Base-by-base conservation (phyloP, 2,113 vertebrate genomes). In the Myodes glareolus region DNA sequence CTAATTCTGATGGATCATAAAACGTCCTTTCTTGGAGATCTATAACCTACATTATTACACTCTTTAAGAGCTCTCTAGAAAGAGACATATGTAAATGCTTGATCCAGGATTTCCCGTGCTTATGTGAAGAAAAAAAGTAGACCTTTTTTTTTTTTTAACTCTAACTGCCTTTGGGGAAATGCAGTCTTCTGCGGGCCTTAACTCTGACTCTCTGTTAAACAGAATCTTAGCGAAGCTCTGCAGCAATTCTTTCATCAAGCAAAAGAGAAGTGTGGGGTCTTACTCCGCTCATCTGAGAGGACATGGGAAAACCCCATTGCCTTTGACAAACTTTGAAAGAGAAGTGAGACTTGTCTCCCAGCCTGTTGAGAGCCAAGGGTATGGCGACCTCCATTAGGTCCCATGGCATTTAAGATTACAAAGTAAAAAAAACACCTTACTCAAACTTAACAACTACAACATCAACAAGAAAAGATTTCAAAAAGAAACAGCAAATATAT, bases 81-180 rank as follows among this genome's bases (percentile, higher is more conserved):
- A 52, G 63, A 94, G 91, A 82, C 5, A 47, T 52, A 13, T 36
- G 70, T 39, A 55, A 76, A 65, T 75, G 27, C 47, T 81, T 86
- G 80, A 85, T 76, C 65, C 31, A 91, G 47, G 23, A 67, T 85
- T 88, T 90, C 25, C n/a, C 27, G 75, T 1, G 58, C 33, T 68
- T 85, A 29, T 33, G 13, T 88, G 81, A 55, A 72, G 78, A 86
- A 96, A 95, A 82, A 86, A 96, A 95, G 77, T 47, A 31, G 16
- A 93, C n/a, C 9, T 55, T 55, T 76, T 88, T 91, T 47, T 75
- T 88, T 91, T 61, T 93, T 80, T 12, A 13, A 81, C 61, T 33
- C 27, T 29, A 88, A 77, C 19, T 42, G n/a, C 36, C 21, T 11
- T 96, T 52, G 16, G 63, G 52, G 86, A 91, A 85, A 72, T 47